Conservation (phyloP, 2,797 vertebrate species). For the Holocentrus rufus region DNA sequence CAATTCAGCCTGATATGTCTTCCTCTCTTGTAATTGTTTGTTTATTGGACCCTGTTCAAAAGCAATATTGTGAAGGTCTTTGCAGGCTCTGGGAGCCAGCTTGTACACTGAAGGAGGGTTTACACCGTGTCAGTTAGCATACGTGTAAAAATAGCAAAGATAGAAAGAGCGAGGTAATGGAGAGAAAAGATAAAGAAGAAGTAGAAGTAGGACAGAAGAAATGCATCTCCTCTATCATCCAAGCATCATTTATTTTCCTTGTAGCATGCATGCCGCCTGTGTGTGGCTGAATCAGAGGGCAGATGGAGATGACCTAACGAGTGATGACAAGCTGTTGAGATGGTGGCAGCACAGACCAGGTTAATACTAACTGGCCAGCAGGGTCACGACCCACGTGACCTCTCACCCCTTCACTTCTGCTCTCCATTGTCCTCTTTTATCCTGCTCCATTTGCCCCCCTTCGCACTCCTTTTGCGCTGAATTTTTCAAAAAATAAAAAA, state of each 20-base stretch:
- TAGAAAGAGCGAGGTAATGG: slow-evolving; percentile 32
- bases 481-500: slow-evolving; percentile 47
- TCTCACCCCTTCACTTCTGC: slow-evolving; percentile 60
- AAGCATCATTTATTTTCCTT: background rate
- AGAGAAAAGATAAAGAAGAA: slow-evolving; percentile 21
- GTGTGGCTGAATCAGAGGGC: slow-evolving; percentile 25
- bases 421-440: slow-evolving; percentile 56
- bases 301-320: slow-evolving; percentile 48
- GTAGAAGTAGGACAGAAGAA: background rate
- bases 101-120: slow-evolving; percentile 55
- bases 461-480: slow-evolving; percentile 52
- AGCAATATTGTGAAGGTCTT: slow-evolving; percentile 68
- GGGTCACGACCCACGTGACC: slow-evolving; percentile 63
- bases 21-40: slow-evolving; percentile 82
- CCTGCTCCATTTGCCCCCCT: slow-evolving; percentile 57
- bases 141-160: slow-evolving; percentile 46
- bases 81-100: slow-evolving; percentile 55
- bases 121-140: slow-evolving; percentile 51
- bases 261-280: slow-evolving; percentile 25
- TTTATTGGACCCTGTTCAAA: slow-evolving; percentile 82
- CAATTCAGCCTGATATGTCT: slow-evolving; percentile 75
- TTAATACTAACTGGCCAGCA: slow-evolving; percentile 48
- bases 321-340: slow-evolving; percentile 53
- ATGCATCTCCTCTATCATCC: background rate
- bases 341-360: slow-evolving; percentile 66